Base-by-base conservation (phyloP, 2,888 invertebrate genomes). In the Leptodirus hochenwartii region DNA sequence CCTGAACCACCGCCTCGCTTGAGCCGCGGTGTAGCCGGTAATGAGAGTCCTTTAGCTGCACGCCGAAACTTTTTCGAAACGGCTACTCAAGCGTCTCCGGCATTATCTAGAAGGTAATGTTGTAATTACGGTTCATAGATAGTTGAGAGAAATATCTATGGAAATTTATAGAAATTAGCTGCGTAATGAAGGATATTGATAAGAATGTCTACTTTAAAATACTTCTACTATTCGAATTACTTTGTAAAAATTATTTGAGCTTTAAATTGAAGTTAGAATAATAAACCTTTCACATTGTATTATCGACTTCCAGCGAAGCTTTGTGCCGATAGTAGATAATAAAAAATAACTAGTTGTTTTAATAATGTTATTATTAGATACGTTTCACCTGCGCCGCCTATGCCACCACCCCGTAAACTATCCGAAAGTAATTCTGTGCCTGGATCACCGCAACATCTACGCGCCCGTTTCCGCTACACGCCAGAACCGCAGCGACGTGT, bases 351-450 rank as follows among this genome's bases (percentile, higher is more conserved):
- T n/a, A n/a, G n/a, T n/a, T n/a, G n/a, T n/a, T n/a, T n/a, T n/a
- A n/a, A n/a, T n/a, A n/a, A n/a, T n/a, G n/a, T n/a, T n/a, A n/a
- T n/a, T n/a, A 27, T 9, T 39, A 69, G 67, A 52, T 66, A 68
- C 43, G 54, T 67, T 25, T 66, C 67, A 23, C 66, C 68, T 17
- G 62, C 65, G 31, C 68, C 68, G 25, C 68, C 68, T 15, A 58
- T 66, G 36, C 68, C 68, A 17, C 69, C 68, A 3, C 68, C 68
- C 5, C 53, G 74, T 33, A 61, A 71, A 34, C 58, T 73, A 13
- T 72, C 72, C 2, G 74, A 74, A 50, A 72, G 72, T 46, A 62
- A 51, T 39, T 68, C 68, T 16, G 72, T 74, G 32, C 74, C 75
- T 13, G 73, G 73, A 25, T 74, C 73, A 29, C 75, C 75, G 10